A percentile compares a stretch with the other conserved stretches of the same genome.
phyloP scores from a whole-genome alignment of 1,140 invertebrate species.

The Papilio aristodemus region DNA sequence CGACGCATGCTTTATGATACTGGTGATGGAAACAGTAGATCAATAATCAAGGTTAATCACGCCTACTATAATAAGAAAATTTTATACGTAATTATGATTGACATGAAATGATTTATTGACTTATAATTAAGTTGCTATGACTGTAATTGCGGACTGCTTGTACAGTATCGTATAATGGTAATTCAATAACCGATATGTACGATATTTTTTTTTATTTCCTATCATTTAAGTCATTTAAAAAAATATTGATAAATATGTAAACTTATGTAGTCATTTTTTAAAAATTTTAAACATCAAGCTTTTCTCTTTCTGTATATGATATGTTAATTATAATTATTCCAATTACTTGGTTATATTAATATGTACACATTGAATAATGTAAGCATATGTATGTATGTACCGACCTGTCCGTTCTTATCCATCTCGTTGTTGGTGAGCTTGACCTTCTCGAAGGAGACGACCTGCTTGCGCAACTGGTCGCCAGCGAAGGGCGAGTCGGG shows the following conservation, averaged over 20 bases:
- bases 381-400: too few species aligned
- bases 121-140: neutral
- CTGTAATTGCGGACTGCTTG: neutral
- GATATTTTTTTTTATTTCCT: neutral
- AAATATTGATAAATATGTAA: too few species aligned
- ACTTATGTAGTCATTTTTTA: too few species aligned
- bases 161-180: neutral
- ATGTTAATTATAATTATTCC: too few species aligned
- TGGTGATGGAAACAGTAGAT: slow-evolving; percentile 19
- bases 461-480: slow-evolving; percentile 97
- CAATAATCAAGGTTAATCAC: neutral
- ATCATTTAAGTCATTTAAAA: neutral
- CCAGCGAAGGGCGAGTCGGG: slow-evolving; percentile 98
- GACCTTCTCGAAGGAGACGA: slow-evolving; percentile 99
- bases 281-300: too few species aligned
- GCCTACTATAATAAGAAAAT: slow-evolving; percentile 13
- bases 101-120: slow-evolving; percentile 10
- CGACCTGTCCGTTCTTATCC: slow-evolving; percentile 98
- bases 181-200: neutral
- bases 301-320: too few species aligned
- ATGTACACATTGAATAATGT: too few species aligned
- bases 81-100: slow-evolving; percentile 16
- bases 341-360: too few species aligned
- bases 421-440: slow-evolving; percentile 99
- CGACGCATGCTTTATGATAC: slow-evolving; percentile 46